Evolutionary conservation across 2,113 vertebrate species (phyloP), one percentile per base, ranked within the genome.

Genomic region (Sisor rabdophorus): DNA sequence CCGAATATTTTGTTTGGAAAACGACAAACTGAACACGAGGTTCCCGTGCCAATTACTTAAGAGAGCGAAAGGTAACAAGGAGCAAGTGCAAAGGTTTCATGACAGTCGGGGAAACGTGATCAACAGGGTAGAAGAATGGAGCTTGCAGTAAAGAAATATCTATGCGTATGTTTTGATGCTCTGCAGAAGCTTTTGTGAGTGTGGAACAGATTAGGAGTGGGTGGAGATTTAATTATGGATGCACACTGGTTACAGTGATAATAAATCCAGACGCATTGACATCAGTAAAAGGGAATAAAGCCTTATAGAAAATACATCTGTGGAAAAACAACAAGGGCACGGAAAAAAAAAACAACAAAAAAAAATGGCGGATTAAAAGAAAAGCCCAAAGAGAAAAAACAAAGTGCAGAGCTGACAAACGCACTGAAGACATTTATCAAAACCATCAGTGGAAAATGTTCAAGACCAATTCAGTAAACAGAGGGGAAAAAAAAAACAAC

Each of bases 191-290:
- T 83, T 90, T 89, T 89, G 88, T 88, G 86, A 85, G 89, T 89
- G 90, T 89, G 86, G 88, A 90, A 91, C 89, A 86, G 89, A 92
- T 91, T 90, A 90, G 87, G 89, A 92, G 91, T 91, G 88, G 91
- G 91, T 72, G 90, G 89, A 87, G 89, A 92, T 90, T 90, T 91
- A 90, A 91, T 92, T 91, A 92, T 89, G 88, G 88, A 92, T 92
- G 91, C 89, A 90, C 87, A 88, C 89, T 85, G 88, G 87, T 89
- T 89, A 89, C 88, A 89, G 87, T 86, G 87, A 92, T 89, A 88
- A 87, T 91, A 91, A 92, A 91, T 89, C 87, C 64, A 85, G 87
- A 86, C 70, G 76, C 86, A 83, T 83, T 89, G 90, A 90, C 87
- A 90, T 84, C 87, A 85, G 87, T 87, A 87, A 89, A 82, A 86